Base-by-base conservation (phyloP, 30 jellyfish, hydroid and myxozoan species). In the Hydra vulgaris region DNA sequence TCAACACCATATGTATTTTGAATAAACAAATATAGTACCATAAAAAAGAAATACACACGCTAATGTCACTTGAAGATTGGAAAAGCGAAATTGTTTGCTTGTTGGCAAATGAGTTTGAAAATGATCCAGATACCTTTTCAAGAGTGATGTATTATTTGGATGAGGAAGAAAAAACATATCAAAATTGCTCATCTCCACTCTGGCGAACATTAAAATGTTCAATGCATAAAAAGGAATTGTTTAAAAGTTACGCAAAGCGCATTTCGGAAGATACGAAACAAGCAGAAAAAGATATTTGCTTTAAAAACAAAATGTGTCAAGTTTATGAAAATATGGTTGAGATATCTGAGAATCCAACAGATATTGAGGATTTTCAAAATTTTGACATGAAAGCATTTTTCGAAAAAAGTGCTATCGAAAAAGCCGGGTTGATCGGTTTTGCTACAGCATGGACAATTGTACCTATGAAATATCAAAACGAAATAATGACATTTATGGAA, bases 151-250 rank as follows among this genome's bases (percentile, higher is more conserved):
- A 8, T 24, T 81, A 21, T 61, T 26, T 81, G 20, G 88, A 81
- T 66, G 61, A 81, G 23, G 86, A 81, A 23, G 77, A 81, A 19
- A 18, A 16, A 25, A 26, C 3, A 23, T 81, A 15, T 76, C 7
- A 70, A 0, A 67, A 17, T 23, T 27, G 25, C 17, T 26, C 18
- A n/a, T 55, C 88, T 8, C 86, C 88, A 18, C 69, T 23, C 7
- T 81, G 88, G 88, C 26, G 54, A 19, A 67, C 88, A 15, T 27
- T 81, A 24, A 71, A 69, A 27, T 7, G 15, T 8, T 54, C 86
- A 17, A 27, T 52, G 18, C 0, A 27, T 27, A 15, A 22, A 70
- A 76, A 71, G 1, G 27, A 18, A 15, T 68, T 76, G 16, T 70
- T 81, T 77, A 27, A n/a, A 81, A 19, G 26, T 53, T 73, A 70